Evolutionary conservation across 2,113 vertebrate genomes (phyloP), one percentile per base, ranked within the genome.

Genomic region (Brachypteracias leptosomus): DNA sequence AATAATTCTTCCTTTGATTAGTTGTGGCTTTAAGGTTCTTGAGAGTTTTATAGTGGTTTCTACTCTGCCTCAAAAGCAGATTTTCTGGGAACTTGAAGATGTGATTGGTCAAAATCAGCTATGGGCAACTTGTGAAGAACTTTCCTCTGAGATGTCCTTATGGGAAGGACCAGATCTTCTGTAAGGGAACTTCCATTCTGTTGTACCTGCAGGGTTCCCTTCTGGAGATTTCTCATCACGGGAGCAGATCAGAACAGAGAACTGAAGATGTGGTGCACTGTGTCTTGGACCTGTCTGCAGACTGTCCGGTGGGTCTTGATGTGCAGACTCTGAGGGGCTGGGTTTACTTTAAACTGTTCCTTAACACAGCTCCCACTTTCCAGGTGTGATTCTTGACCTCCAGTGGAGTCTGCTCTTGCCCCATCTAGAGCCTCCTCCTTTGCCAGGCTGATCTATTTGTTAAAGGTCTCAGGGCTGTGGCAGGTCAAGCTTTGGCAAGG

Each of bases 211-310:
- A 99, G 99, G 7, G 98, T 99, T 96, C 99, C 99, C 14, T 99
- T 99, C 97, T 99, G 99, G 99, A 98, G 99, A 40, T 99, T 99
- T 92, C 98, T 99, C 35, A 99, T 99, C 96, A 99, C 99, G 7
- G 99, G 99, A 63, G 99, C 99, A 1, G 98, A 99, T 97, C 99
- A 99, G 98, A 99, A 99, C 95, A 98, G 98, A 91, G 99, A 99
- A 57, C 96, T 99, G 68, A 99, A 99, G 97, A 98, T 99, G 98
- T 99, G 99, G 99, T 99, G 99, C 96, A 99, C 99, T 0, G 99
- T 99, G 61, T 99, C 99, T 35, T 99, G 99, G 99, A 99, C 99
- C 25, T 99, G 99, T 86, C 97, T 99, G 73, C 99, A 99, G 92
- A 99, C 99, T 28, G 98, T 99, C 79, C 98, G 98, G 99, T 99